A percentile compares a stretch with the other conserved stretches of the same genome.
phyloP scores from a whole-genome alignment of 2,113 vertebrate species.

The Pogonocichla stellata region DNA sequence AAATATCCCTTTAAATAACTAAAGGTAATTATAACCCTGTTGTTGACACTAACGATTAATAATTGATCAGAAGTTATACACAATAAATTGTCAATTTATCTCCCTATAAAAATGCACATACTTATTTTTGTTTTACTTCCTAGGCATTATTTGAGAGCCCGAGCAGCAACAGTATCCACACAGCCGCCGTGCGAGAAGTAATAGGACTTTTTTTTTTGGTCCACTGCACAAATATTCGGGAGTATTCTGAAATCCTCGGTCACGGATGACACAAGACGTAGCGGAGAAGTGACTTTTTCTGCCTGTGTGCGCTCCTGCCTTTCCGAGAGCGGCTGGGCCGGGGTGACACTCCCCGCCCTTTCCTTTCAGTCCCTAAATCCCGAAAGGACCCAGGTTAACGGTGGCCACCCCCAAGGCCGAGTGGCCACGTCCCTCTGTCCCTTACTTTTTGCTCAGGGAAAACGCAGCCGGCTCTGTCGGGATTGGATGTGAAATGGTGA shows the following conservation, averaged over 20 bases:
- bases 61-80: slow-evolving; percentile 79
- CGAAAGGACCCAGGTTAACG: background rate
- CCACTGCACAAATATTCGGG: background rate
- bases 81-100: slow-evolving; percentile 78
- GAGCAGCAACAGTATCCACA: background rate
- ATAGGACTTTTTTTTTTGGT: too few species aligned
- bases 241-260: background rate
- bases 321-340: background rate
- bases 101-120: slow-evolving; percentile 40
- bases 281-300: background rate
- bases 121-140: background rate
- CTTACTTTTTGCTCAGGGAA: background rate
- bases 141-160: background rate
- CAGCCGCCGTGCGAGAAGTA: background rate
- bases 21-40: slow-evolving; percentile 78
- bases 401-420: background rate
- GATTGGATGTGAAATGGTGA: background rate
- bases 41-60: slow-evolving; percentile 82
- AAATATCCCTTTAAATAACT: slow-evolving; percentile 78
- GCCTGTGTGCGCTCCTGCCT: background rate
- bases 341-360: background rate
- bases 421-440: background rate
- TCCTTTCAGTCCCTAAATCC: background rate
- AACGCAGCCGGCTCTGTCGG: background rate
- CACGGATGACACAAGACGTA: background rate